Evolutionary conservation across 2,888 invertebrate genomes (phyloP).

Genomic region (Aporophyla lueneburgensis): DNA sequence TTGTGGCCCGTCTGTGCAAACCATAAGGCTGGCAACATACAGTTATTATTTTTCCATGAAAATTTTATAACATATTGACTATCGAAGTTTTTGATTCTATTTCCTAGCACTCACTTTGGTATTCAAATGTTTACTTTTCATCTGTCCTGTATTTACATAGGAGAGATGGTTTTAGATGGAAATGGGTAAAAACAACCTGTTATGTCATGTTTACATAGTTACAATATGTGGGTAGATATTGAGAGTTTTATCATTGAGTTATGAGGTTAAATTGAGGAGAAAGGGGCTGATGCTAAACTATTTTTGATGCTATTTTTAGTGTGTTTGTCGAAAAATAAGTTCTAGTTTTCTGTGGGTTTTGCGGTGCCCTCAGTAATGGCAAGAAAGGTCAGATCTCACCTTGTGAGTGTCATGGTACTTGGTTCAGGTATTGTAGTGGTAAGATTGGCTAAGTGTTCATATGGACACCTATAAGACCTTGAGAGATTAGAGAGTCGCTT

Average conservation of each 20-base stretch:
- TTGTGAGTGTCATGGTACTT: not conserved
- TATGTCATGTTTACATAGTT: not conserved
- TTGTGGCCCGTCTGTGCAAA: not conserved
- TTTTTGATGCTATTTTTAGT: not conserved
- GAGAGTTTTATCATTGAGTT: not conserved
- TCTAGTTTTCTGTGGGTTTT: too few relatives aligned
- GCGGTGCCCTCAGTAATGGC: too few relatives aligned
- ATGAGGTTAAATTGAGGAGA: not conserved
- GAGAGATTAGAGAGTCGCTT: too few relatives aligned
- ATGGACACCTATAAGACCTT: too few relatives aligned
- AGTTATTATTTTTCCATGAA: constrained; percentile 1
- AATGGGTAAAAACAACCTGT: constrained; percentile 11
- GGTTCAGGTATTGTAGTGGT: not conserved
- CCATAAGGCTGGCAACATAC: not conserved
- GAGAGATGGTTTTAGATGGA: constrained; percentile 7
- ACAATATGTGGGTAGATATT: not conserved
- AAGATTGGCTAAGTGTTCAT: too few relatives aligned
- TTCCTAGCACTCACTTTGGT: constrained; percentile 28
- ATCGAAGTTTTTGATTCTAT: constrained; percentile 36
- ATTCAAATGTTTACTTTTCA: constrained; percentile 41
- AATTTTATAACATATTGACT: constrained; percentile 26
- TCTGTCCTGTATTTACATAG: constrained; percentile 21
- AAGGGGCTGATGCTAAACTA: not conserved
- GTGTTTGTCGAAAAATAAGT: too few relatives aligned
- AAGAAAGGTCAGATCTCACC: not conserved